Percentiles rank a stretch among this genome's conserved stretches.
Evolutionary conservation across 1,140 invertebrate genomes (phyloP).

Genomic region (Ostrea denselamellosa): DNA sequence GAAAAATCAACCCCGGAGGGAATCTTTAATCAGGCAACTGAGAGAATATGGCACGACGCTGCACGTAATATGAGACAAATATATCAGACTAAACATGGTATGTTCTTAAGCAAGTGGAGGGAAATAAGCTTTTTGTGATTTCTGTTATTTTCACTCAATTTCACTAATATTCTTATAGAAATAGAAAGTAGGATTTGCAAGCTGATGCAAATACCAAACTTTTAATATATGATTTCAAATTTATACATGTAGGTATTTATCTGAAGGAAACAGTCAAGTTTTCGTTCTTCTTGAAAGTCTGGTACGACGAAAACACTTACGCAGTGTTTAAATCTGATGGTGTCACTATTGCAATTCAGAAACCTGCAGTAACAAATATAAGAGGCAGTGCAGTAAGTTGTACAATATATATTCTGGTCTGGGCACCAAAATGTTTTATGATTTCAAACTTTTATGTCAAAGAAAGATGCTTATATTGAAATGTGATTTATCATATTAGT

Average conservation of each 20-base stretch:
- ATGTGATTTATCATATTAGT: too few relatives aligned
- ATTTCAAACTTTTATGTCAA: background rate
- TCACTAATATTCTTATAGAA: too few relatives aligned
- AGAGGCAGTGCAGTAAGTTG: constrained; percentile 48
- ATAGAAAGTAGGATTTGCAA: too few relatives aligned
- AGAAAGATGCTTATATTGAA: background rate
- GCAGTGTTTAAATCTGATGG: constrained; percentile 51
- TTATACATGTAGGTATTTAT: constrained; percentile 30
- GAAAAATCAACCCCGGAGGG: background rate
- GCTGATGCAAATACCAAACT: too few relatives aligned
- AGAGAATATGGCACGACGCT: constrained; percentile 50
- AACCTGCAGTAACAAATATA: constrained; percentile 22
- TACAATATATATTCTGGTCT: background rate
- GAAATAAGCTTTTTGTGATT: background rate
- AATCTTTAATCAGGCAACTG: constrained; percentile 44
- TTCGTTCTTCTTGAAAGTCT: constrained; percentile 45
- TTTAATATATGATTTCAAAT: background rate
- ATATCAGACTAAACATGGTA: background rate
- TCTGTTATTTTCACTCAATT: too few relatives aligned
- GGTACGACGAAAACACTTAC: constrained; percentile 46
- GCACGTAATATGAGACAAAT: background rate
- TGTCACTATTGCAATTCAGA: constrained; percentile 18
- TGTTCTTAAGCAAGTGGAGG: background rate
- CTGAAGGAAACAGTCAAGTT: constrained; percentile 46
- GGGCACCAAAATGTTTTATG: too few relatives aligned